phyloP scores from a whole-genome alignment of 2,113 vertebrate genomes.

The Acrocephalus arundinaceus region DNA sequence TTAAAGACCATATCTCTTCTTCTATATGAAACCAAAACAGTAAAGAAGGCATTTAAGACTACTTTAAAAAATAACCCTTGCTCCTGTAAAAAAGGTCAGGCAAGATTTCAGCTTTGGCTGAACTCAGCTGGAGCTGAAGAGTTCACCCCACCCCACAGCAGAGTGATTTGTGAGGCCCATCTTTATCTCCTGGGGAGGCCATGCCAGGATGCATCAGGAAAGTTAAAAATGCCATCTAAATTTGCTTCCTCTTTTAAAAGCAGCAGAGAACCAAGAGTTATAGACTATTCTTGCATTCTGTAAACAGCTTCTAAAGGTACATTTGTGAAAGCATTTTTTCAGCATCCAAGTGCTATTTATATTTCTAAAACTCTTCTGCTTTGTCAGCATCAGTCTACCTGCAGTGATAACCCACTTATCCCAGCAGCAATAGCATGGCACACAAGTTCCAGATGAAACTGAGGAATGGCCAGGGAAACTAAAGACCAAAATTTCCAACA shows the following conservation, averaged over 20 bases:
- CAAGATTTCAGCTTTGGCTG: not conserved
- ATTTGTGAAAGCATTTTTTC: not conserved
- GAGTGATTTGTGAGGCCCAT: not conserved
- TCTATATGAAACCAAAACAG: not conserved
- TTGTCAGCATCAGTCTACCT: not conserved
- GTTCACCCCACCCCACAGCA: not conserved
- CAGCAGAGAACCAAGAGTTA: not conserved
- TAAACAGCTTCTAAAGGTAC: not conserved
- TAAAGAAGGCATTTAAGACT: not conserved
- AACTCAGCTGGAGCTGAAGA: not conserved
- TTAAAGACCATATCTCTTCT: not conserved
- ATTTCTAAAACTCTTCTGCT: not conserved
- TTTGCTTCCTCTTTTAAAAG: not conserved
- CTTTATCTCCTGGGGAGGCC: not conserved
- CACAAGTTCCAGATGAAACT: not conserved
- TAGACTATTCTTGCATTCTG: not conserved
- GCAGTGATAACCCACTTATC: not conserved
- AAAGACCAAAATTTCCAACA: not conserved
- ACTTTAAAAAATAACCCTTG: not conserved
- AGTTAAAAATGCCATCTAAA: not conserved
- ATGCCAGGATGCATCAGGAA: not conserved
- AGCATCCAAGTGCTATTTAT: not conserved
- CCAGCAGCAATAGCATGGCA: not conserved
- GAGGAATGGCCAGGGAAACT: not conserved
- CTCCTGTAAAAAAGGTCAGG: not conserved